Evolutionary conservation across 2,797 vertebrate species (phyloP), one percentile per base, ranked within the genome.

Genomic region (Rhinophrynus dorsalis): DNA sequence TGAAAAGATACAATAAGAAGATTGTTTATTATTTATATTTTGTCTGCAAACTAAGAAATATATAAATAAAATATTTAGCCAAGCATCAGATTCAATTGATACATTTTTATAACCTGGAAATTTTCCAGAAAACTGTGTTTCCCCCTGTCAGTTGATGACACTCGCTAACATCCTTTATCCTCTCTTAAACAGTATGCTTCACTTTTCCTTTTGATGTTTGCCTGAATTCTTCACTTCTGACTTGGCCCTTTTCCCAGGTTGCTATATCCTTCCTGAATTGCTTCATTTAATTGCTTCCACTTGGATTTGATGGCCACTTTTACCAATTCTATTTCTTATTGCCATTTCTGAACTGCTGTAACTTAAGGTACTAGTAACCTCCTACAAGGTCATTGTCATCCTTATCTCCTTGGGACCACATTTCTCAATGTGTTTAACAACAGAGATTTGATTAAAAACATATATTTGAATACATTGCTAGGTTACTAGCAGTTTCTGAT

Each of bases 211-310:
- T 9, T 47, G 51, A 37, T 20, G 55, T 33, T 66, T 74, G 60
- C 68, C 69, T 56, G 18, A n/a, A 77, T 78, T 83, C 79, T 68
- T 52, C 37, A 20, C 59, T 81, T 72, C 68, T 83, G 71, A 71
- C 54, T 84, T 89, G 86, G 87, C 79, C 67, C 15, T 15, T 78
- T 84, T 89, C 85, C 85, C 80, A 83, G 81, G 68, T 33, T 81
- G 54, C 15, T 74, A 68, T 67, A 69, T 81, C 57, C 72, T 81
- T 33, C 75, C 67, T 65, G 51, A 61, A 71, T 71, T 67, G 64
- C 68, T 77, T 63, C 65, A 77, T 68, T 82, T 85, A 85, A 88
- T 90, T 85, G 84, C 79, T 81, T 84, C 60, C 40, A 23, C 58
- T 76, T 76, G 56, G 61, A 80, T 83, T 85, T 86, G 80, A 85